Conservation (phyloP, 2,797 vertebrate genomes). For the Chaunax sp. region DNA sequence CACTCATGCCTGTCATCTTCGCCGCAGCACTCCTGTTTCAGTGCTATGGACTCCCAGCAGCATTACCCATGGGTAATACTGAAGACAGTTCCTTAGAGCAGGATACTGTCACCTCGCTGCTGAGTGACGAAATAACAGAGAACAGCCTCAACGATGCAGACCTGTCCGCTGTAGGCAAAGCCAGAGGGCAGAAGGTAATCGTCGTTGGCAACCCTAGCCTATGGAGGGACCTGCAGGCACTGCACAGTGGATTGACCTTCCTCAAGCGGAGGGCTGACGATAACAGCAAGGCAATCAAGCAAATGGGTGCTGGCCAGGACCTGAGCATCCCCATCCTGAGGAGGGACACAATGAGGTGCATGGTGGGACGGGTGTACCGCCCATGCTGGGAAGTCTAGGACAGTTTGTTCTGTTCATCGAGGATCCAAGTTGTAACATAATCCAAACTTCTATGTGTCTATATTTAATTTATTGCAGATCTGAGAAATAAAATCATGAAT, state of each 20-base stretch:
- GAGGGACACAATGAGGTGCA: constrained; percentile 86
- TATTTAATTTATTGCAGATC: constrained; percentile 31
- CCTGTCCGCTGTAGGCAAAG: constrained; percentile 8
- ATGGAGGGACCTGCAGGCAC: constrained; percentile 70
- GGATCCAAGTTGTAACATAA: constrained; percentile 39
- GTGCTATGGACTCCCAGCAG: constrained; percentile 45
- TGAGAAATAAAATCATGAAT: constrained; percentile 63
- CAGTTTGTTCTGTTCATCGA: constrained; percentile 12
- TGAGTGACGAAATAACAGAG: constrained; percentile 64
- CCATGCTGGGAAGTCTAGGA: constrained; percentile 86
- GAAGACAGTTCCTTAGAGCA: constrained; percentile 74
- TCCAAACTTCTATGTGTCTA: constrained; percentile 46
- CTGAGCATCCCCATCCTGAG: constrained; percentile 75
- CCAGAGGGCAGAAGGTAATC: constrained; percentile 67
- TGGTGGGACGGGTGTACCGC: constrained; percentile 87
- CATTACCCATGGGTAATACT: constrained; percentile 60
- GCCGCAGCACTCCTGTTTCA: constrained; percentile 72
- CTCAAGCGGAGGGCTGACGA: constrained; percentile 68
- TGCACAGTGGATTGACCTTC: constrained; percentile 62
- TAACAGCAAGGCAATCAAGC: constrained; percentile 59
- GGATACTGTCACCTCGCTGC: constrained; percentile 64
- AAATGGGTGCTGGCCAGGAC: constrained; percentile 56
- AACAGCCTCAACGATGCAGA: constrained; percentile 42
- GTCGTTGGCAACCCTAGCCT: constrained; percentile 71
- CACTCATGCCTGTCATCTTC: constrained; percentile 63